These are phyloP conservation scores for Dasyornis broadbenti DNA, from an alignment of 2,113 vertebrate species.

Conservation along the genomic window DNA sequence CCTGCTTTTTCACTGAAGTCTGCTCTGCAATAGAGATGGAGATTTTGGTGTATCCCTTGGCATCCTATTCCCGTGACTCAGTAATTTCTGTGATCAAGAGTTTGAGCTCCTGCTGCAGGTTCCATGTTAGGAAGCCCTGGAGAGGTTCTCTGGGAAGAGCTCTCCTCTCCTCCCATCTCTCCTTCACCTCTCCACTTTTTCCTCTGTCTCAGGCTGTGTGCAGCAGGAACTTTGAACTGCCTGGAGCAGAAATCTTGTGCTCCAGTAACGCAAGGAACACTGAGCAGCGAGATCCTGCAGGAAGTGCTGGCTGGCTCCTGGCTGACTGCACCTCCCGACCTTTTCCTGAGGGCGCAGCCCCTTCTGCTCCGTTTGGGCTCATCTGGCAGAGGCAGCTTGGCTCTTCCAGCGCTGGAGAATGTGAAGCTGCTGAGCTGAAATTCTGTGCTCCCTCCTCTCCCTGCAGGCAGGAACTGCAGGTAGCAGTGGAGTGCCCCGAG, in stretches of 20 bases:
- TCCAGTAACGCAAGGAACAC: fast-evolving
- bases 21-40: not conserved
- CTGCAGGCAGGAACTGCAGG: not conserved
- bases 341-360: not conserved
- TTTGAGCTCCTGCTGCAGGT: not conserved
- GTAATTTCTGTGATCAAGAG: not conserved
- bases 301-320: not conserved
- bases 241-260: not conserved
- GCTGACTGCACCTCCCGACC: not conserved
- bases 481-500: not conserved
- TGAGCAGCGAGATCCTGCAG: not conserved
- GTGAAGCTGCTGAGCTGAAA: not conserved
- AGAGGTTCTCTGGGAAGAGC: not conserved
- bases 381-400: not conserved
- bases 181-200: not conserved
- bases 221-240: not conserved
- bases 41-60: not conserved
- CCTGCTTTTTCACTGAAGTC: not conserved
- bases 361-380: not conserved
- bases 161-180: not conserved
- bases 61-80: not conserved
- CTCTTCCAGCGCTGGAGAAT: not conserved
- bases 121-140: not conserved
- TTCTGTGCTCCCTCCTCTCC: not conserved
- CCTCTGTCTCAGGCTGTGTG: not conserved